These are phyloP conservation scores for Lasioglossum vierecki DNA, from an alignment of 2,888 invertebrate genomes.

Conservation along the genomic window DNA sequence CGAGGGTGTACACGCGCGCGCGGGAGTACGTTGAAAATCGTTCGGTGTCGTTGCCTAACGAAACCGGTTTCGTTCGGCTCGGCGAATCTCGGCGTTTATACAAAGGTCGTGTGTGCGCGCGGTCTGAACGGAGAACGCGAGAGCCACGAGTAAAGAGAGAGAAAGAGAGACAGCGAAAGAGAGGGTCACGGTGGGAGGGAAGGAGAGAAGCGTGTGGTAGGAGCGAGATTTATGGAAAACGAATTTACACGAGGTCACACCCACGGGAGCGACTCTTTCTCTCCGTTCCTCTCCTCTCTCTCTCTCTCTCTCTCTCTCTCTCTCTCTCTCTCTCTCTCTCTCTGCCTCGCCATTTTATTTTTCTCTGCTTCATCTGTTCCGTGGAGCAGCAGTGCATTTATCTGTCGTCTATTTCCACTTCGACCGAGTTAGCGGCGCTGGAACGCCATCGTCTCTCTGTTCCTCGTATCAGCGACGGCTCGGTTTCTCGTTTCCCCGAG, in stretches of 20 bases:
- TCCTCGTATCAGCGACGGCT: background rate
- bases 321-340: conserved; percentile 23
- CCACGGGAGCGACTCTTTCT: conserved; percentile 70
- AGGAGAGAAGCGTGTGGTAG: conserved; percentile 68
- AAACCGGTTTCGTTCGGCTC: conserved; percentile 82
- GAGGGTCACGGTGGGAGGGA: conserved; percentile 29
- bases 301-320: no score
- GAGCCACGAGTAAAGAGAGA: conserved; percentile 18
- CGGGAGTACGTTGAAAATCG: conserved; percentile 72
- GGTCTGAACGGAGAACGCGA: conserved; percentile 33
- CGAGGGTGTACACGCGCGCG: conserved; percentile 47
- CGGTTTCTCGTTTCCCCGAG: conserved; percentile 3
- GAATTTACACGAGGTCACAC: conserved; percentile 79
- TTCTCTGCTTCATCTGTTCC: conserved; percentile 30
- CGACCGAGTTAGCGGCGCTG: conserved; percentile 44
- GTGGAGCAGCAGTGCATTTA: conserved; percentile 20
- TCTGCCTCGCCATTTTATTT: conserved; percentile 10
- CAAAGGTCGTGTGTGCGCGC: conserved; percentile 77
- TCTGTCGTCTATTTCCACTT: conserved; percentile 60
- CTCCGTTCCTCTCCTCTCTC: conserved; percentile 32
- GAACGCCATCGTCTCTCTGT: background rate
- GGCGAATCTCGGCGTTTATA: conserved; percentile 77
- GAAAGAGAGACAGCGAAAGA: conserved; percentile 42
- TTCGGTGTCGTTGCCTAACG: conserved; percentile 73
- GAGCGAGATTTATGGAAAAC: conserved; percentile 77